These are phyloP conservation scores for Enteromius treurensis DNA, from an alignment of 2,797 vertebrate species.

Conservation along the genomic window DNA sequence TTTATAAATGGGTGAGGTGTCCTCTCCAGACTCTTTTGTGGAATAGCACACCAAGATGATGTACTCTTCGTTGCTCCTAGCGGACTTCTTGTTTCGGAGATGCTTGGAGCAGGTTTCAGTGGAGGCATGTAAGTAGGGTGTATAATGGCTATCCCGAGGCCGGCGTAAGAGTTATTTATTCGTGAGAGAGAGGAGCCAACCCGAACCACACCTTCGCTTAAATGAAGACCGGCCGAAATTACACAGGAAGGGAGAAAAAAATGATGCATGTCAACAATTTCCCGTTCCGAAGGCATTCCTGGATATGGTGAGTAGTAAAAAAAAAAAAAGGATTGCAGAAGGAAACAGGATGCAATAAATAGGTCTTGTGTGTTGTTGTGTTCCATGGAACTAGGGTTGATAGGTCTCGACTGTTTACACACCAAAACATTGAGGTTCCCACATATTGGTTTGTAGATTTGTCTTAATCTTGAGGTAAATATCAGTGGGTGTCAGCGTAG, in stretches of 20 bases:
- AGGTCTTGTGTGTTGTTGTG: neutral
- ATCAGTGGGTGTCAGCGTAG: neutral
- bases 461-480: slow-evolving; percentile 35
- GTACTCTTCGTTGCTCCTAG: slow-evolving; percentile 10
- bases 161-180: slow-evolving; percentile 24
- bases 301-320: slow-evolving; percentile 84
- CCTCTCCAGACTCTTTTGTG: slow-evolving; percentile 14
- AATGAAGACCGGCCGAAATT: slow-evolving; percentile 62
- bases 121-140: slow-evolving; percentile 45
- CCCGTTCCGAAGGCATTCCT: slow-evolving; percentile 89
- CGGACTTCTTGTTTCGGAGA: slow-evolving; percentile 30
- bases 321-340: neutral
- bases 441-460: slow-evolving; percentile 27
- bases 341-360: neutral
- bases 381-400: neutral
- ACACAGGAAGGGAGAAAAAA: slow-evolving; percentile 74
- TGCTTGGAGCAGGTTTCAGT: slow-evolving; percentile 30
- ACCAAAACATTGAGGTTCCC: neutral
- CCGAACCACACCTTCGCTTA: slow-evolving; percentile 43
- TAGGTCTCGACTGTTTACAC: slow-evolving; percentile 32
- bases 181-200: slow-evolving; percentile 14
- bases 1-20: slow-evolving; percentile 15
- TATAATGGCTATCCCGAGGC: slow-evolving; percentile 28
- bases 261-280: slow-evolving; percentile 92
- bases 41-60: slow-evolving; percentile 46